Base-by-base conservation (phyloP, 1,140 invertebrate genomes). In the Pogonognathellus flavescens region DNA sequence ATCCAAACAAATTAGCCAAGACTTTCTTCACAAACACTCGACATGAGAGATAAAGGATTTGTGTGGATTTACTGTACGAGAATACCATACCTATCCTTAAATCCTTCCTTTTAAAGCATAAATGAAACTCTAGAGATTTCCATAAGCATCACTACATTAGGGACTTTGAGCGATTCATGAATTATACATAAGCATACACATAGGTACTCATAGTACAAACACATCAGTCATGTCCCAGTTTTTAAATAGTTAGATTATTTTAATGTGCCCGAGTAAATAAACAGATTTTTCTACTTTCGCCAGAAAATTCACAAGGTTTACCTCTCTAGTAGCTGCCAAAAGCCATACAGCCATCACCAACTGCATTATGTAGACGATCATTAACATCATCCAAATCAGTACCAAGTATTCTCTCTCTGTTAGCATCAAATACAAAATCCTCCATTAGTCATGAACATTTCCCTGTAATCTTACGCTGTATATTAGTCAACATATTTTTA, bases 261-360 rank as follows among this genome's bases (percentile, higher is more conserved):
- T 80, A 52, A 80, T 80, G 20, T 55, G 49, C 49, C 10, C 49
- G 50, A 20, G 76, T n/a, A 52, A 16, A 52, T 50, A 80, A 80
- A 52, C 49, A 18, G n/a, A 80, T 80, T 80, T 11, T 18, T 49
- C 49, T 50, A 55, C 49, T 80, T 25, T 20, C n/a, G 9, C 6
- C 8, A 49, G 9, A 70, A 41, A 8, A 41, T 3, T 20, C 11
- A 25, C 31, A 50, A 76, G 49, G 10, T 50, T 76, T 86, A 83
- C 85, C 81, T 86, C 85, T 83, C 85, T 55, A 59, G 85, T 86
- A 49, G 81, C 82, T 49, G 85, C 85, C 22, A 86, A 59, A 53
- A 86, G 82, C 85, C 85, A 86, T 49, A 86, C 66, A n/a, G 80
- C 85, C 85, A 86, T 86, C 18, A 86, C 72, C 52, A 86, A 72